Evolutionary conservation across 2,797 vertebrate species (phyloP).

Genomic region (Furcifer pardalis): DNA sequence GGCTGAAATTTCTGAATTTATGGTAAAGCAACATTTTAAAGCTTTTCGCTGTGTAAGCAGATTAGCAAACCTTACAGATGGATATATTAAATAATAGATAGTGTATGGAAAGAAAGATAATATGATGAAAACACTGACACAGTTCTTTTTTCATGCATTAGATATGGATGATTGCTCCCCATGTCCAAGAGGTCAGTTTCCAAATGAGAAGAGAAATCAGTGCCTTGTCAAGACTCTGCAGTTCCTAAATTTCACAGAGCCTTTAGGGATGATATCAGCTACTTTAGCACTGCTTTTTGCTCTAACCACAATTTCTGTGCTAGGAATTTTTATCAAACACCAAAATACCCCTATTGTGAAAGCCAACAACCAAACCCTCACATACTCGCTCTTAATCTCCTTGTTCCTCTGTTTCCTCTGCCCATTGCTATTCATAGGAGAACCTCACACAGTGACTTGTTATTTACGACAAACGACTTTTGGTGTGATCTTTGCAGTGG

Average conservation of each 20-base stretch:
- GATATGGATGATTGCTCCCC: neutral
- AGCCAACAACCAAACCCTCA: constrained; percentile 4
- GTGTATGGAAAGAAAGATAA: neutral
- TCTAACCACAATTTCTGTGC: neutral
- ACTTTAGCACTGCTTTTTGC: neutral
- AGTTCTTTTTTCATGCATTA: neutral
- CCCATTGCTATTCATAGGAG: constrained; percentile 21
- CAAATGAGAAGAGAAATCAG: neutral
- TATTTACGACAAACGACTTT: neutral
- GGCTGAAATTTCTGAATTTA: neutral
- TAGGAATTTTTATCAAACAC: constrained; percentile 17
- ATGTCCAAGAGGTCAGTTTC: neutral
- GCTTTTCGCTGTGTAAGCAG: neutral
- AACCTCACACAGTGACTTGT: constrained; percentile 18
- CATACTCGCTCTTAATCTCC: neutral
- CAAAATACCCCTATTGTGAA: constrained; percentile 5
- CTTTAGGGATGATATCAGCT: neutral
- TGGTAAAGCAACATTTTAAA: too few relatives aligned
- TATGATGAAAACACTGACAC: neutral
- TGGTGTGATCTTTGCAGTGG: constrained; percentile 24
- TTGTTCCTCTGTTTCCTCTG: constrained; percentile 24
- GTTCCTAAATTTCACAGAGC: neutral
- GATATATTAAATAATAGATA: too few relatives aligned
- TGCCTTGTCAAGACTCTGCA: neutral
- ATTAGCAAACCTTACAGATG: too few relatives aligned